Conservation (phyloP, 1,140 invertebrate genomes). For the Heliconius congener region DNA sequence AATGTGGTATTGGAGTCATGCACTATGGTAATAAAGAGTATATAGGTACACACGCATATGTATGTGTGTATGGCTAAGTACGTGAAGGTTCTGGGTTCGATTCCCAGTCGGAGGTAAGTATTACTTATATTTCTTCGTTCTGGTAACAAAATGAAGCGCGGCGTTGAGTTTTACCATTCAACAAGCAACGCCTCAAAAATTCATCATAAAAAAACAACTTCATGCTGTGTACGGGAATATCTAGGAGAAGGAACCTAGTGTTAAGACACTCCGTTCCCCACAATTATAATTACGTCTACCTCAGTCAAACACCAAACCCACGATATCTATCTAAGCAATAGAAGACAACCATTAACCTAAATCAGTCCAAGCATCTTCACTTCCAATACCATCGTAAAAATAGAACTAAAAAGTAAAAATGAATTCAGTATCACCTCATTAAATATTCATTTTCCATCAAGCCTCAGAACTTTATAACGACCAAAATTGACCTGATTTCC, state of each 20-base stretch:
- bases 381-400: background rate
- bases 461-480: constrained; percentile 1
- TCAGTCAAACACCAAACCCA: no score
- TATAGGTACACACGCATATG: no score
- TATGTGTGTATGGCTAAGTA: no score
- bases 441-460: constrained; percentile 14
- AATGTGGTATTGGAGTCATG: background rate
- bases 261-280: no score
- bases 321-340: no score
- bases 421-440: constrained; percentile 15
- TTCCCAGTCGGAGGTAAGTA: background rate
- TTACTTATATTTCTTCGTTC: background rate
- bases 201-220: no score
- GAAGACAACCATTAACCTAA: no score
- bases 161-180: background rate
- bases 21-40: background rate
- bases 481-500: constrained; percentile 19
- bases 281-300: no score
- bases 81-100: background rate
- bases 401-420: background rate
- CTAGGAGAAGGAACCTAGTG: no score
- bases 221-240: no score
- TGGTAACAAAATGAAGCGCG: background rate
- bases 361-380: background rate
- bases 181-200: no score